phyloP scores from a whole-genome alignment of 2,797 vertebrate species.

The Manis javanica region DNA sequence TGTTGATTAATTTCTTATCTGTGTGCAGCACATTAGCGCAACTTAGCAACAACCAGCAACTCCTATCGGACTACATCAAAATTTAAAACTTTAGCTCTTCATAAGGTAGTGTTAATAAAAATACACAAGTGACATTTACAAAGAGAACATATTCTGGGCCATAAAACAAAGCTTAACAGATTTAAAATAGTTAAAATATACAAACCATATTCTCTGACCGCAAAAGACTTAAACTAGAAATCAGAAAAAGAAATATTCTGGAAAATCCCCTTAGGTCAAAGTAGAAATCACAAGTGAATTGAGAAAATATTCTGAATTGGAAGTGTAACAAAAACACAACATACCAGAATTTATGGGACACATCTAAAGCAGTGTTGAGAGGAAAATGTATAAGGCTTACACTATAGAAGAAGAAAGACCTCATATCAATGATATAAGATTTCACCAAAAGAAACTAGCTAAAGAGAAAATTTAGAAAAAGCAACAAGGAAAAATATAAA shows the following conservation, averaged over 20 bases:
- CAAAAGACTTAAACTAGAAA: not conserved
- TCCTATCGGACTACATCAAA: not conserved
- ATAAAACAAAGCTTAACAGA: not conserved
- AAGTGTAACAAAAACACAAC: not conserved
- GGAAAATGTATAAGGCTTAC: not conserved
- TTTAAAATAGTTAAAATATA: not conserved
- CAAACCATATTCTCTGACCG: not conserved
- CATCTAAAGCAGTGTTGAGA: not conserved
- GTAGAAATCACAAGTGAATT: conserved; percentile 6
- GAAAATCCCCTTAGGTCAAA: not conserved
- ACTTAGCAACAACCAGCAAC: not conserved
- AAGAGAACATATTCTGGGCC: not conserved
- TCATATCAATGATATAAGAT: not conserved
- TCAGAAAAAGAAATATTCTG: conserved; percentile 8
- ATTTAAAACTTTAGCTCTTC: not conserved
- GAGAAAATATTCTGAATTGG: not conserved
- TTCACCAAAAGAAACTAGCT: not conserved
- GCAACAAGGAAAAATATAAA: not conserved
- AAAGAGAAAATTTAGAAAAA: not conserved
- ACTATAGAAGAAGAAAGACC: not conserved
- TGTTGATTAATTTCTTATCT: not conserved
- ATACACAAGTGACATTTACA: not conserved
- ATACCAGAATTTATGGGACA: not conserved
- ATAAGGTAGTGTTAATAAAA: conserved; percentile 8
- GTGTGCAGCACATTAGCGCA: not conserved